Evolutionary conservation across 2,888 invertebrate species (phyloP).

Genomic region (Hypena proboscidalis): DNA sequence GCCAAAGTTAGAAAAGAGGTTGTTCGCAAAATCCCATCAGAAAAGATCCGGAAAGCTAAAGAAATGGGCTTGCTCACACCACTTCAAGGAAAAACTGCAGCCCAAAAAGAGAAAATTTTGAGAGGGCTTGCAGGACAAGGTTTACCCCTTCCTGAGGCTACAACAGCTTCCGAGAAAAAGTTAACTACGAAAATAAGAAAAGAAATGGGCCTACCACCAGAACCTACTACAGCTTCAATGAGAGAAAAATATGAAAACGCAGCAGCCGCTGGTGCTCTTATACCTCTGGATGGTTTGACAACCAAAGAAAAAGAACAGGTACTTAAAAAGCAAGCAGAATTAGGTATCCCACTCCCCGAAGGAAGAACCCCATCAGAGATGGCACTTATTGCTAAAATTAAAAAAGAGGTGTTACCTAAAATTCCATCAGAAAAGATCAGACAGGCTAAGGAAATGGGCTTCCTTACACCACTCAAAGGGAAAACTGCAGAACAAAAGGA

Average conservation of each 20-base stretch:
- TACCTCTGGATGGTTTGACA: slow-evolving; percentile 46
- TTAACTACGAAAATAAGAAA: slow-evolving; percentile 43
- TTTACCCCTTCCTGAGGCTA: slow-evolving; percentile 48
- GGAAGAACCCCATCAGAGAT: slow-evolving; percentile 17
- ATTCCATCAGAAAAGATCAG: slow-evolving; percentile 1
- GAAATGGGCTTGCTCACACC: slow-evolving; percentile 38
- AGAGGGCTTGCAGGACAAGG: slow-evolving; percentile 40
- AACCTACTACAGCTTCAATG: slow-evolving; percentile 35
- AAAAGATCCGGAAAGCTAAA: slow-evolving; percentile 33
- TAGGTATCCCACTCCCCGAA: slow-evolving; percentile 1
- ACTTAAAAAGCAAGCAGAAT: slow-evolving; percentile 31
- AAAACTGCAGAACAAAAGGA: slow-evolving; percentile 18
- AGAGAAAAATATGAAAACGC: slow-evolving; percentile 37
- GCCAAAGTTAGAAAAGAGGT: slow-evolving; percentile 6
- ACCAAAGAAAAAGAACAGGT: slow-evolving; percentile 47
- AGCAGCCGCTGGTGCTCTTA: slow-evolving; percentile 36
- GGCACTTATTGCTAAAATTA: slow-evolving; percentile 3
- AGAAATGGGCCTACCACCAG: slow-evolving; percentile 46
- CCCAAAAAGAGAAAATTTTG: slow-evolving; percentile 48
- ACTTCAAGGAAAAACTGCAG: slow-evolving; percentile 43
- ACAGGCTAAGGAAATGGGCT: slow-evolving; percentile 5
- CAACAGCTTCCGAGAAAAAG: slow-evolving; percentile 49
- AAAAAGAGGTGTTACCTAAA: neutral
- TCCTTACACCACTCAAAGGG: slow-evolving; percentile 15
- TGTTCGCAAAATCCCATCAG: neutral